Evolutionary conservation across 2,797 vertebrate species (phyloP), one percentile per base, ranked within the genome.

Genomic region (Choloepus didactylus): DNA sequence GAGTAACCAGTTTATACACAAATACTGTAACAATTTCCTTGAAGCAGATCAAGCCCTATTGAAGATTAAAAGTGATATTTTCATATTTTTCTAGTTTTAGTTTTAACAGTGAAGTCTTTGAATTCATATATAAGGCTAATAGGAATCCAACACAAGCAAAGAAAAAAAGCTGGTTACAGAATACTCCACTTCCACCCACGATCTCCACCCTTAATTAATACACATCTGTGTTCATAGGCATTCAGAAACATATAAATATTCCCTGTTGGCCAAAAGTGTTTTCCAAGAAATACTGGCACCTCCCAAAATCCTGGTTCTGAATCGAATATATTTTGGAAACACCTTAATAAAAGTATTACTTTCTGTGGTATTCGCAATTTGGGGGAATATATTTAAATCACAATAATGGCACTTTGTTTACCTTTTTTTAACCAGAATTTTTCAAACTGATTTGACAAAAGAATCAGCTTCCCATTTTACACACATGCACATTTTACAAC

Each of bases 301-400:
- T 1, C 23, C 9, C 82, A 5, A 66, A 69, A 49, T 38, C n/a
- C 7, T 86, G 3, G 16, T 46, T 38, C 41, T 59, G 46, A 70
- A 46, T 76, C 11, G 79, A 91, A 77, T 73, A 16, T 46, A 76
- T 69, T 95, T 90, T 73, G 14, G 44, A 95, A 82, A 49, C 14
- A 87, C 4, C 35, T 12, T 25, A 84, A 95, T 16, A 89, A 95
- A 88, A 93, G 54, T 64, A 70, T 31, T 3, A 4, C 29, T n/a
- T 90, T 84, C 4, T 46, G 66, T 73, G 23, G 64, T 70, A 84
- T 51, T 75, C 29, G 27, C 25, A 92, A 23, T 9, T 69, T 51
- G 38, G 23, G 5, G 23, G 7, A 41, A 87, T 51, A 84, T 4
- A 41, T 51, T 75, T 54, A 60, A 83, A 87, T 64, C 44, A 59